Evolutionary conservation across 1,140 invertebrate species (phyloP), one percentile per base, ranked within the genome.

Genomic region (Goniozus legneri): DNA sequence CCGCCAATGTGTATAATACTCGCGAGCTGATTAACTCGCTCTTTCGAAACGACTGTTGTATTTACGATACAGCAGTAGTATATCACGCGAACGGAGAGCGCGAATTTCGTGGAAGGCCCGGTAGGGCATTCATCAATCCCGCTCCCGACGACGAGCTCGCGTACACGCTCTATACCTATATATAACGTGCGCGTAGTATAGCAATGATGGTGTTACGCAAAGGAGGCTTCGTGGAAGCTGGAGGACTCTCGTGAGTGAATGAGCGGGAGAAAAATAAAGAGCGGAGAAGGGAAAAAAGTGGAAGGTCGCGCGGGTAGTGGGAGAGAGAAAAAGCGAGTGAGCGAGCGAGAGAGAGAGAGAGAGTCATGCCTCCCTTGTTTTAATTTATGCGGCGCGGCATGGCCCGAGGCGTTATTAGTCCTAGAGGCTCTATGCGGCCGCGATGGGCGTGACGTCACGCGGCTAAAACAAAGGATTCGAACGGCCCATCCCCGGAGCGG

Each of bases 311-410:
- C 16, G 18, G 14, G 13, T 16, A 22, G 34, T 19, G 21, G 24
- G 37, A 27, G 35, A 30, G 52, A 47, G n/a, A n/a, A n/a, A n/a
- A n/a, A n/a, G n/a, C n/a, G n/a, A 38, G 36, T 12, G 12, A 37
- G 35, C 4, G 24, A 27, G 24, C 22, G 27, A 22, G 36, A 27
- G 48, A 56, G 24, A 33, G 42, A 15, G 22, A 21, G 48, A 56
- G 24, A 33, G n/a, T 35, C 16, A 19, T 47, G 54, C 56, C 58
- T 64, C 54, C 56, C 56, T 61, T 54, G 59, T 72, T 71, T 66
- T 71, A 75, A 74, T 74, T 72, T 75, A 73, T 73, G 71, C 73
- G n/a, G n/a, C n/a, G 64, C 54, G 52, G 62, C 62, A 56, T 58
- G 42, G 53, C 66, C 57, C 48, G 31, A 45, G 61, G 65, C 70